Evolutionary conservation across 2,888 invertebrate species (phyloP), one percentile per base, ranked within the genome.

Genomic region (Drosophila yooni): DNA sequence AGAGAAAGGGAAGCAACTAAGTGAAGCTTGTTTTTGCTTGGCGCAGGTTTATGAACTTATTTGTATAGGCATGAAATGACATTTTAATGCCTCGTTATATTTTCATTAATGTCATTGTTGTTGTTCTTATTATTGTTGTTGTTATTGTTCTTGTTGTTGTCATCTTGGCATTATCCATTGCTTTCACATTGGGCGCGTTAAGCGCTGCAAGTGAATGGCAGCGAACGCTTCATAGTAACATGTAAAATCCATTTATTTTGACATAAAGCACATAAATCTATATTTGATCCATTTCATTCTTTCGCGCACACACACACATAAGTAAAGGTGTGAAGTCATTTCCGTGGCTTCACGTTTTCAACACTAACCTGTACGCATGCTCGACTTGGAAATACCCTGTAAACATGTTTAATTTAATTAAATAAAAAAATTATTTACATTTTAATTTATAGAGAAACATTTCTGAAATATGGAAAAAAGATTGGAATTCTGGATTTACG

Each of bases 211-310:
- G 69, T 38, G 40, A 59, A 8, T 25, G 25, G 56, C 68, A 52
- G 50, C 52, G 54, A 74, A 50, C 53, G 67, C 50, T 68, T 75
- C 69, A 67, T 70, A 75, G 74, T 74, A 89, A 90, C 86, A 87
- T 87, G 82, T 83, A 88, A 87, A 90, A 89, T 89, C 90, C 87
- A 87, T 87, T 87, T 90, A 88, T 86, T 87, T 90, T 79, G 89
- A 88, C 84, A 88, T 86, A 89, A 73, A 77, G 73, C 75, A 73
- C 81, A 86, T 83, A 90, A 88, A 88, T 83, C 89, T 83, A 89
- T 86, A 90, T 87, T 83, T 90, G 89, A 86, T 86, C 83, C 87
- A 87, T 87, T 88, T 73, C 71, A 69, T 79, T 78, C 70, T 64
- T 56, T 50, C 36, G 48, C 31, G 13, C 52, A 51, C 50, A 68